Conservation (phyloP, 92 coral and sea anemone species). For the Meandrina meandrites region DNA sequence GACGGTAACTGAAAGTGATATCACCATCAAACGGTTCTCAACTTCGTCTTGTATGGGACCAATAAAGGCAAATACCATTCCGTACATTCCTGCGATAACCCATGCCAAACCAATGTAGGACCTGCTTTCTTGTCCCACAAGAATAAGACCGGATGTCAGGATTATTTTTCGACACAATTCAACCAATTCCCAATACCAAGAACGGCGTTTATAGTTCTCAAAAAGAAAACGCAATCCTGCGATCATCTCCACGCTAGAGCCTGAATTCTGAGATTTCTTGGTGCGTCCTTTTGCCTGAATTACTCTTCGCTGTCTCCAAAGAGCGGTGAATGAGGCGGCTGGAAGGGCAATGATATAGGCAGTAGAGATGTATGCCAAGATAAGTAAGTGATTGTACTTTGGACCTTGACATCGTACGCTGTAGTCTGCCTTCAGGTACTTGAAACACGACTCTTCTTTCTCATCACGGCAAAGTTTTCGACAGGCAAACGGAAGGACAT, state of each 20-base stretch:
- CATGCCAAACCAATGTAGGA: conserved; percentile 14
- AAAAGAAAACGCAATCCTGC: conserved; percentile 14
- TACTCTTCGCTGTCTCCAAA: background rate
- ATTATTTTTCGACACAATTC: conserved; percentile 20
- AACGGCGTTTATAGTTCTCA: conserved; percentile 2
- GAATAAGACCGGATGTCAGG: conserved; percentile 9
- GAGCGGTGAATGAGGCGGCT: background rate
- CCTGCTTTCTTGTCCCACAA: conserved; percentile 13
- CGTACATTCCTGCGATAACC: conserved; percentile 4
- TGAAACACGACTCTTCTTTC: conserved; percentile 5
- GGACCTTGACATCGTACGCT: background rate
- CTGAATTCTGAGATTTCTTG: background rate
- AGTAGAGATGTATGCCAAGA: conserved; percentile 9
- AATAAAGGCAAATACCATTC: conserved; percentile 1
- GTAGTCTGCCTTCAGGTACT: conserved; percentile 22
- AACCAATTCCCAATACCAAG: conserved; percentile 19
- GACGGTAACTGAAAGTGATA: conserved; percentile 2
- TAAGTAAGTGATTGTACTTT: background rate
- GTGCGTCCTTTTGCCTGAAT: background rate
- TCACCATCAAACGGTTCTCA: conserved; percentile 8
- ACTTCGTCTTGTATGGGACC: conserved; percentile 11
- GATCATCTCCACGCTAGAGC: background rate
- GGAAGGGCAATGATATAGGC: conserved; percentile 6
- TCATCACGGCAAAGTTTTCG: conserved; percentile 8
- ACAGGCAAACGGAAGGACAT: conserved; percentile 14